Evolutionary conservation across 2,797 vertebrate genomes (phyloP).

Genomic region (Varecia variegata): DNA sequence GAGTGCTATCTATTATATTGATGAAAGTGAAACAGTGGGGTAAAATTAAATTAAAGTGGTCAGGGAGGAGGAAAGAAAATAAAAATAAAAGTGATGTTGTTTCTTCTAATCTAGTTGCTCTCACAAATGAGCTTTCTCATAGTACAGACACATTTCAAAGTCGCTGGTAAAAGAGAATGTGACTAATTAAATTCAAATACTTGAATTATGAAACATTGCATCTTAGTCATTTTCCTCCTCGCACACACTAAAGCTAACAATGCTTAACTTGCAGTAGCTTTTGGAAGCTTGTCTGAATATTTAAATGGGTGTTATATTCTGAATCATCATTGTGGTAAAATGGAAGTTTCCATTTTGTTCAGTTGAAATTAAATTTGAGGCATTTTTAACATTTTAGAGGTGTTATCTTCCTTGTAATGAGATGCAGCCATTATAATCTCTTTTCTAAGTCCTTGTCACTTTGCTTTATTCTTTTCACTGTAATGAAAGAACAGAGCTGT

Average conservation of each 20-base stretch:
- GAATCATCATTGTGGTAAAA: constrained; percentile 57
- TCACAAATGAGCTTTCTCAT: neutral
- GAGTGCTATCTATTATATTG: constrained; percentile 13
- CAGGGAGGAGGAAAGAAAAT: constrained; percentile 15
- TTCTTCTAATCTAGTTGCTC: neutral
- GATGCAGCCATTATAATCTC: constrained; percentile 51
- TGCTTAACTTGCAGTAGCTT: constrained; percentile 33
- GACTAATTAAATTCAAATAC: constrained; percentile 59
- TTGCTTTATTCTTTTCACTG: constrained; percentile 43
- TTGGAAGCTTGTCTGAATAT: constrained; percentile 57
- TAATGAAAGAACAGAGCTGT: neutral
- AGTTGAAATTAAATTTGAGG: constrained; percentile 52
- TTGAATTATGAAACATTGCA: constrained; percentile 59
- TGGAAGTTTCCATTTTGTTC: constrained; percentile 64
- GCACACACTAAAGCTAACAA: constrained; percentile 28
- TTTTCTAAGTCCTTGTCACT: constrained; percentile 53
- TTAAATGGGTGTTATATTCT: constrained; percentile 52
- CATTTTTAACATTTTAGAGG: constrained; percentile 28
- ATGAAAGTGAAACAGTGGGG: constrained; percentile 42
- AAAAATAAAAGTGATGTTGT: constrained; percentile 30
- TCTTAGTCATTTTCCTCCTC: constrained; percentile 57
- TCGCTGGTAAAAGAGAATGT: constrained; percentile 57
- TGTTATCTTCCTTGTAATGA: constrained; percentile 47
- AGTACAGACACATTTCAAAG: constrained; percentile 43
- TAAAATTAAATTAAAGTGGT: constrained; percentile 49